Percentiles rank a stretch among this genome's conserved stretches.
Evolutionary conservation across 2,113 vertebrate genomes (phyloP).

Genomic region (Gallinago jamesoni): DNA sequence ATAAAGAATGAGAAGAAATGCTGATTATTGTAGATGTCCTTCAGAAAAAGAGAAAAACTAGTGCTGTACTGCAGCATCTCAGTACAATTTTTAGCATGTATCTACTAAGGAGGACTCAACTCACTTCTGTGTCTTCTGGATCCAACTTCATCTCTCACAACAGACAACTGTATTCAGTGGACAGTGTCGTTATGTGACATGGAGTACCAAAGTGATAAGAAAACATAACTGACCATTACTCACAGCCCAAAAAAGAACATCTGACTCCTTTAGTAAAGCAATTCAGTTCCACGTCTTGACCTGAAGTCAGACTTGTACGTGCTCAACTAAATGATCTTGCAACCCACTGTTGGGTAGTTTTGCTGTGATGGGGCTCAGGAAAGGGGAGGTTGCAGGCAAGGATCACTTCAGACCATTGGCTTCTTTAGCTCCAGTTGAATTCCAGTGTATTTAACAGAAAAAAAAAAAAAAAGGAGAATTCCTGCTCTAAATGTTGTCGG

Average conservation of each 20-base stretch:
- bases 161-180: not conserved
- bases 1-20: not conserved
- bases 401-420: not conserved
- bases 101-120: not conserved
- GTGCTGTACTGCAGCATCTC: not conserved
- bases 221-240: not conserved
- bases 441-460: not conserved
- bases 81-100: not conserved
- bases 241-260: not conserved
- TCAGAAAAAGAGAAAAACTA: not conserved
- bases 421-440: not conserved
- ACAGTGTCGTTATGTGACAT: not conserved
- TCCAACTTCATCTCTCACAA: not conserved
- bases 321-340: not conserved
- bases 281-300: not conserved
- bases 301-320: not conserved
- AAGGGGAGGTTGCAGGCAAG: not conserved
- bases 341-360: not conserved
- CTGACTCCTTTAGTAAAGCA: not conserved
- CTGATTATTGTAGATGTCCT: not conserved
- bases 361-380: not conserved
- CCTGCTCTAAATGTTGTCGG: not conserved
- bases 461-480: not conserved
- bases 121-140: not conserved
- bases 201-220: not conserved